phyloP scores from a whole-genome alignment of 2,113 vertebrate genomes.

The Caretta caretta region DNA sequence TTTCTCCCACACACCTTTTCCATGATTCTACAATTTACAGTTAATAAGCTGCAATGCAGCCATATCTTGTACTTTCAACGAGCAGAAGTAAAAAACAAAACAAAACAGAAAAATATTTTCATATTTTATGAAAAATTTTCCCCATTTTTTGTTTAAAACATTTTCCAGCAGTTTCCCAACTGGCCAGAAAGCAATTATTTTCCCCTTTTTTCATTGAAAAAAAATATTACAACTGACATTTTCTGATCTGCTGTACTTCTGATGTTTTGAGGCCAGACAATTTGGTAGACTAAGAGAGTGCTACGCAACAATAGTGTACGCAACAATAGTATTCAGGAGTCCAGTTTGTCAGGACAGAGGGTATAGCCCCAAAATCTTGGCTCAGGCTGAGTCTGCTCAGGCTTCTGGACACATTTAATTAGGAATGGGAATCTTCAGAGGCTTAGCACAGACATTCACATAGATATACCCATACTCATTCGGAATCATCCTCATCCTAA shows the following conservation, averaged over 20 bases:
- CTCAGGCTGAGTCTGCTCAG: neutral
- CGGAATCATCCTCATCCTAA: neutral
- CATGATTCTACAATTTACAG: neutral
- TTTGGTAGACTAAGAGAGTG: neutral
- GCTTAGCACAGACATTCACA: neutral
- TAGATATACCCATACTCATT: neutral
- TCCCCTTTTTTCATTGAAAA: fast-evolving
- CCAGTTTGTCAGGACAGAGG: fast-evolving
- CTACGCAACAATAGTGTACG: neutral
- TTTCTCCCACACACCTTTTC: neutral
- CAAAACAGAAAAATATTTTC: neutral
- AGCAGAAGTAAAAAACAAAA: neutral
- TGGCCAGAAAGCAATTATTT: neutral
- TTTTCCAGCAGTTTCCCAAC: neutral
- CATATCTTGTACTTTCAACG: neutral
- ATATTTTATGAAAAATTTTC: neutral
- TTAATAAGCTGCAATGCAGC: neutral
- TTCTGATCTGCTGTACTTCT: neutral
- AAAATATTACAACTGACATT: neutral
- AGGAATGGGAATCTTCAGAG: neutral
- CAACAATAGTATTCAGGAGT: neutral
- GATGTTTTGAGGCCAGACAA: neutral
- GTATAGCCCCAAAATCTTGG: neutral
- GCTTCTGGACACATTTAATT: neutral
- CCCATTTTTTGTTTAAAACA: neutral